A percentile compares a stretch with the other conserved stretches of the same genome.
Evolutionary conservation across 2,797 vertebrate species (phyloP).

Genomic region (Forpus xanthops): DNA sequence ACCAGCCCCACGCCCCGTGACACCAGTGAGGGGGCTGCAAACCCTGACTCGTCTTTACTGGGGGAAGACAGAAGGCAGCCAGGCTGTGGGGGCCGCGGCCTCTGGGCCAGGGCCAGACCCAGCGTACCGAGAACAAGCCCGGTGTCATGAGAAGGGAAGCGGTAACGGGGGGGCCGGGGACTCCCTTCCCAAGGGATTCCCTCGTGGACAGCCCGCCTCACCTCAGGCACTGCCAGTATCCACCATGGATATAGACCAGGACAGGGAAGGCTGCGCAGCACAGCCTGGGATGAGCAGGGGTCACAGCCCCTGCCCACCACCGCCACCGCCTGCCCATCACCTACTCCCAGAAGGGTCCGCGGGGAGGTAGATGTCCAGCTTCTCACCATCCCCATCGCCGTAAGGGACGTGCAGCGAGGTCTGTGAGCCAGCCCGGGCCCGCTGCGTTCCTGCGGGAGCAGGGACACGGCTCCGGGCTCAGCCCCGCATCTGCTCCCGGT

Average conservation of each 20-base stretch:
- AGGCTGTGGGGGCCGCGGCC: fast-evolving
- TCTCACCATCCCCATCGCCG: conserved; percentile 81
- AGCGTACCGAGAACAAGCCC: not conserved
- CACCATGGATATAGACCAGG: conserved; percentile 91
- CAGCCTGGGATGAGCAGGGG: not conserved
- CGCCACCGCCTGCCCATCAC: not conserved
- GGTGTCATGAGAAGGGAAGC: too few relatives aligned
- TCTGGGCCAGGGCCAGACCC: fast-evolving
- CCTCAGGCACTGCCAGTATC: conserved; percentile 95
- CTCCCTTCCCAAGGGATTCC: not conserved
- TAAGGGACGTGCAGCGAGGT: conserved; percentile 84
- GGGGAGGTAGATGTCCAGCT: conserved; percentile 89
- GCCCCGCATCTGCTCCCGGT: not conserved
- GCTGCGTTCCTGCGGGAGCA: conserved; percentile 78
- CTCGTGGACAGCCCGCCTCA: conserved; percentile 11
- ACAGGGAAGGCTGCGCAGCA: conserved; percentile 79
- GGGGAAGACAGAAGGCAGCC: not conserved
- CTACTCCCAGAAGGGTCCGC: conserved; percentile 72
- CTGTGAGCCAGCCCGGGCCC: conserved; percentile 71
- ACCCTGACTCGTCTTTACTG: conserved; percentile 91
- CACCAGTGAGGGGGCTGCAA: conserved; percentile 83
- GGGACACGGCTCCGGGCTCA: too few relatives aligned
- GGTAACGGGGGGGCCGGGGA: fast-evolving
- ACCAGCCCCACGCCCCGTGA: conserved; percentile 83
- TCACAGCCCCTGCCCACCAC: not conserved